Evolutionary conservation across 1,140 invertebrate genomes (phyloP).

Genomic region (Trialeurodes vaporariorum): DNA sequence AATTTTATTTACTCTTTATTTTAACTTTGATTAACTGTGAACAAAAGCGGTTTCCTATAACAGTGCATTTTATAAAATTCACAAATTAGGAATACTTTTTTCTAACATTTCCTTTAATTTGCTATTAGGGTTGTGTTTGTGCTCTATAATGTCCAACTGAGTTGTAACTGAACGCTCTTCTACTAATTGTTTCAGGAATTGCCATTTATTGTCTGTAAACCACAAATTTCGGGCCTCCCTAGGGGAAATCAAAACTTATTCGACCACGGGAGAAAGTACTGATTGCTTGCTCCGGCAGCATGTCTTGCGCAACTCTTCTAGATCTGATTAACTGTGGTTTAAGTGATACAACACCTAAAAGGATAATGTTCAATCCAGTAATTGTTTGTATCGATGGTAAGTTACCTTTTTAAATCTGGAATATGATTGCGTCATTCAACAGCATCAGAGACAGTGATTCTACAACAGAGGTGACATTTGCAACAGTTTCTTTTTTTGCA

Average conservation of each 20-base stretch:
- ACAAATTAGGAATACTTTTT: no score
- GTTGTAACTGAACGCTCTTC: background rate
- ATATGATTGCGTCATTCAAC: no score
- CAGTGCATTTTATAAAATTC: no score
- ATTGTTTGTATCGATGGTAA: slow-evolving; percentile 54
- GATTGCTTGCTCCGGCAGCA: slow-evolving; percentile 52
- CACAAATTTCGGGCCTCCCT: slow-evolving; percentile 71
- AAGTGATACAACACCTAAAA: slow-evolving; percentile 49
- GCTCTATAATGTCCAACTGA: background rate
- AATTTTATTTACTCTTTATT: background rate
- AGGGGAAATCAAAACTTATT: slow-evolving; percentile 63
- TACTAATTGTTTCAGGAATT: slow-evolving; percentile 29
- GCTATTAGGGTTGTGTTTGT: background rate
- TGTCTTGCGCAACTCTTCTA: slow-evolving; percentile 49
- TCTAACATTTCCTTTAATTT: no score
- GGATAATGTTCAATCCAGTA: slow-evolving; percentile 47
- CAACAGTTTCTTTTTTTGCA: no score
- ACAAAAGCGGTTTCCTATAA: no score
- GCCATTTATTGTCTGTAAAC: slow-evolving; percentile 50
- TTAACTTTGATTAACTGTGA: no score
- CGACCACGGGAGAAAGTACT: slow-evolving; percentile 51
- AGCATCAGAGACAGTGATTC: no score
- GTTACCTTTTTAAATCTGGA: slow-evolving; percentile 14
- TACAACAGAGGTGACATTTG: no score
- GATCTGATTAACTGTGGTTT: slow-evolving; percentile 53